Percentiles rank a stretch among this genome's conserved stretches.
Evolutionary conservation across 1,140 invertebrate genomes (phyloP).

Genomic region (Eupristina koningsbergeri): DNA sequence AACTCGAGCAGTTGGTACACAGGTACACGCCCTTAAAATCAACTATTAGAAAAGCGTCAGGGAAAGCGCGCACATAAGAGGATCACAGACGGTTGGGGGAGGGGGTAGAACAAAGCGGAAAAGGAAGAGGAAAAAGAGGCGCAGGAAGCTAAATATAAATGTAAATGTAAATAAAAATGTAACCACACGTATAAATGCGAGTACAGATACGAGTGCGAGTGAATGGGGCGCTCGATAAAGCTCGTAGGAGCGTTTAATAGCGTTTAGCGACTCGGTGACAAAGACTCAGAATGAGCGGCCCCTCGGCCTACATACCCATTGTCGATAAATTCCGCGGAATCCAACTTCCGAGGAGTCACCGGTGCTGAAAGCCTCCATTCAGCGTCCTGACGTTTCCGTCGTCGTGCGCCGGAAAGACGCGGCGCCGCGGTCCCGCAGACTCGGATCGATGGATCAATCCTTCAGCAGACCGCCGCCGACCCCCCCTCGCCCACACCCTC

Average conservation of each 20-base stretch:
- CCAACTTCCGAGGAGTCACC: background rate
- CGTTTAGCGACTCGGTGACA: background rate
- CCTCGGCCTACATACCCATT: conserved; percentile 47
- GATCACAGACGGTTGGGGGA: too few species aligned
- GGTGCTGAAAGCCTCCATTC: background rate
- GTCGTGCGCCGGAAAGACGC: conserved; percentile 24
- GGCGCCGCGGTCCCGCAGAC: background rate
- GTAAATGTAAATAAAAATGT: background rate
- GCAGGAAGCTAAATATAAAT: too few species aligned
- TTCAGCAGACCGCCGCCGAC: too few species aligned
- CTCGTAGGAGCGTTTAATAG: background rate
- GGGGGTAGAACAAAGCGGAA: background rate
- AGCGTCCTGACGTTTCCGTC: conserved; percentile 40
- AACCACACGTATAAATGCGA: too few species aligned
- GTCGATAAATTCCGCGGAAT: conserved; percentile 39
- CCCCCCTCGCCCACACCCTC: too few species aligned
- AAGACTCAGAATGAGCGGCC: too few species aligned
- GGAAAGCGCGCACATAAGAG: too few species aligned
- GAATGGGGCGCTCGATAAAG: background rate
- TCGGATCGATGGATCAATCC: background rate
- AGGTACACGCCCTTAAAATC: background rate
- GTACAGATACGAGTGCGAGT: too few species aligned
- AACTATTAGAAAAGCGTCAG: background rate
- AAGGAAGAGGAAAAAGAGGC: background rate
- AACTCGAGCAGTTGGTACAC: too few species aligned